Conservation (phyloP, 2,888 invertebrate genomes). For the Arge pagana region DNA sequence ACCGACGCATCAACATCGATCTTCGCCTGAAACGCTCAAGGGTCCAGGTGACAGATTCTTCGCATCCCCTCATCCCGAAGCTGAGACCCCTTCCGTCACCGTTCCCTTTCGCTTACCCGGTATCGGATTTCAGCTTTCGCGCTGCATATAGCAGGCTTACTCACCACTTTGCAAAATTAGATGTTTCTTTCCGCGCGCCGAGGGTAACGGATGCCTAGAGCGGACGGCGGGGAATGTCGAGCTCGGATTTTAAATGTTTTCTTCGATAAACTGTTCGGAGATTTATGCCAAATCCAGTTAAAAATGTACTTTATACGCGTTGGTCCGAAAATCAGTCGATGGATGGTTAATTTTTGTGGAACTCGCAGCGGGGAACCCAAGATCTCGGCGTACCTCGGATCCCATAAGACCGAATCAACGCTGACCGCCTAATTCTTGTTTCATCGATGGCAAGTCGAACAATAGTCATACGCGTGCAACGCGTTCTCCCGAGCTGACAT, state of each 20-base stretch:
- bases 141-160: conserved; percentile 51
- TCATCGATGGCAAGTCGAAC: too few relatives aligned
- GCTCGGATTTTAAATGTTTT: too few relatives aligned
- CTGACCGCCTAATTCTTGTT: too few relatives aligned
- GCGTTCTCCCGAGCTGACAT: conserved; percentile 17
- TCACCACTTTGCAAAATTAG: conserved; percentile 52
- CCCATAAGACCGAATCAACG: too few relatives aligned
- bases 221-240: background rate
- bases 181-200: conserved; percentile 32
- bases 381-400: too few relatives aligned
- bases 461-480: too few relatives aligned
- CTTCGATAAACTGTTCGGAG: too few relatives aligned
- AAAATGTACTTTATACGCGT: too few relatives aligned
- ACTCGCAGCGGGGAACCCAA: too few relatives aligned
- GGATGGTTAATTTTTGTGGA: too few relatives aligned
- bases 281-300: too few relatives aligned
- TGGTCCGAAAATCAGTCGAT: too few relatives aligned
- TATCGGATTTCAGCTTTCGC: conserved; percentile 48
- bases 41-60: conserved; percentile 34
- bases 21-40: conserved; percentile 31
- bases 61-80: conserved; percentile 31
- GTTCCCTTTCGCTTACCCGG: conserved; percentile 38
- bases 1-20: conserved; percentile 31
- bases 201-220: background rate
- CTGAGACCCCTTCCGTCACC: conserved; percentile 31